Conservation (phyloP, 1,140 invertebrate genomes). For the Drosophila burlai region DNA sequence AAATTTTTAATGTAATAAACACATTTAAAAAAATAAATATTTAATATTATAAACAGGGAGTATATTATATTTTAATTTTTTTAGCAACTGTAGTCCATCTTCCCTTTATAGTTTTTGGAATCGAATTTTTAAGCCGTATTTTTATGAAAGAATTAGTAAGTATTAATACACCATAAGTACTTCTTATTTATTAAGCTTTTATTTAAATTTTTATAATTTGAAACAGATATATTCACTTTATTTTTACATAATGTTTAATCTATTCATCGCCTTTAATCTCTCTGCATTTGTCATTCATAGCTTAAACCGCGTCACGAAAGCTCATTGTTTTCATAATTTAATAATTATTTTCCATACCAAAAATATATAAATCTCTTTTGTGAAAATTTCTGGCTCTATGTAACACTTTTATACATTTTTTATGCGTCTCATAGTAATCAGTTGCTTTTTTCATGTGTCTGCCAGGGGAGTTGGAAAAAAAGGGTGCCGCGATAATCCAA, state of each 20-base stretch:
- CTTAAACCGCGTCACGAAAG: background rate
- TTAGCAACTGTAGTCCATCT: background rate
- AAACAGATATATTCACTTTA: background rate
- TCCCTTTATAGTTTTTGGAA: background rate
- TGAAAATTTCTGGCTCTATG: background rate
- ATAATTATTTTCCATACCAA: background rate
- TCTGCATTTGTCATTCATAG: background rate
- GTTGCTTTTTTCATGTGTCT: conserved; percentile 31
- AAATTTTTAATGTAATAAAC: background rate
- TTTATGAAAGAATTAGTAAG: background rate
- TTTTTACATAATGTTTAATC: background rate
- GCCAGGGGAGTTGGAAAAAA: conserved; percentile 23
- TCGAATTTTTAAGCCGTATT: too few relatives aligned
- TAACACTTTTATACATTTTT: conserved; percentile 14
- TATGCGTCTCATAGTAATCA: conserved; percentile 41
- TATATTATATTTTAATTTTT: background rate
- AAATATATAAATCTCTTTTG: background rate
- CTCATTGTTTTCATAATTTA: background rate
- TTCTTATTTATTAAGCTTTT: background rate
- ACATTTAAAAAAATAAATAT: background rate
- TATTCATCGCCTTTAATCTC: background rate
- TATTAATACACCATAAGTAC: background rate
- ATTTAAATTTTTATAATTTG: background rate
- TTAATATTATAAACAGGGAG: background rate
- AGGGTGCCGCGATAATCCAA: conserved; percentile 74